Percentiles rank a stretch among this genome's conserved stretches.
Conservation (phyloP, 2,797 vertebrate species). For the Acanthiza pusilla region DNA sequence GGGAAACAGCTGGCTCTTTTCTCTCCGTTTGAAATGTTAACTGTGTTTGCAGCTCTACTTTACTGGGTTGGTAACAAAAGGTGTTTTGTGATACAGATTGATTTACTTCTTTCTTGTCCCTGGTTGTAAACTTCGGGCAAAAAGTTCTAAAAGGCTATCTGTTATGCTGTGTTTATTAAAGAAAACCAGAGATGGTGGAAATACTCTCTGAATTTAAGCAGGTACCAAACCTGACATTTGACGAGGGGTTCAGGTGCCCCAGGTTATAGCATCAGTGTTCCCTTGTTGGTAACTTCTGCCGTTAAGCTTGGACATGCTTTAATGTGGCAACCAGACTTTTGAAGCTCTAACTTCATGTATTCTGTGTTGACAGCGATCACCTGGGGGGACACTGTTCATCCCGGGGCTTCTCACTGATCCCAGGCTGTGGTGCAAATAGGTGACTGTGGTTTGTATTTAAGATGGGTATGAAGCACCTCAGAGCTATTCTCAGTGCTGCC, state of each 20-base stretch:
- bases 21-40: background rate
- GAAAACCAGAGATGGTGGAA: background rate
- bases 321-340: background rate
- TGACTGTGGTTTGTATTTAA: background rate
- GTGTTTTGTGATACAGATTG: background rate
- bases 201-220: background rate
- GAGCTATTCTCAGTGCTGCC: background rate
- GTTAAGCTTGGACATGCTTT: background rate
- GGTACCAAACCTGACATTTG: background rate
- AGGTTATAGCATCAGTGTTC: background rate
- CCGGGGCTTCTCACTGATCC: background rate
- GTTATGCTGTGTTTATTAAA: background rate
- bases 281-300: background rate
- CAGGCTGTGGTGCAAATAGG: background rate
- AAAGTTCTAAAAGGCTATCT: background rate
- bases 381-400: background rate
- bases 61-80: background rate
- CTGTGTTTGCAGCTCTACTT: background rate
- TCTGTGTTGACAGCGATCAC: background rate
- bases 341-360: background rate
- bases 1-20: conserved; percentile 23
- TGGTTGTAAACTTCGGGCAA: background rate
- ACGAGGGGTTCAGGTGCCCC: background rate
- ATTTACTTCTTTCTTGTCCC: background rate
- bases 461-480: background rate